phyloP scores from a whole-genome alignment of 2,888 invertebrate genomes.

The Andrena trimmerana region DNA sequence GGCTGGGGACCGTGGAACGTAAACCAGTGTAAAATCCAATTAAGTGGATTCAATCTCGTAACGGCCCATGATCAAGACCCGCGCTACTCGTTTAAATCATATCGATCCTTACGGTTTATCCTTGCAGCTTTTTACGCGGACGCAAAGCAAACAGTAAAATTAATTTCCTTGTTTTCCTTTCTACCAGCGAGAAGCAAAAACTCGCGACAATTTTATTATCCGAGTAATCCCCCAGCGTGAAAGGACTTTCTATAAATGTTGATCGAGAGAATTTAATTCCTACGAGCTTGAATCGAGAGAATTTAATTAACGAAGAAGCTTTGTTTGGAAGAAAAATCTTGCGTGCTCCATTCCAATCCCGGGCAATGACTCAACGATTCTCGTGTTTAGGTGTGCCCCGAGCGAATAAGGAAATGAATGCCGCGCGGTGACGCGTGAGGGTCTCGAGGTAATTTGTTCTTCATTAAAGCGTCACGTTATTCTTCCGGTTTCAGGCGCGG shows the following conservation, averaged over 20 bases:
- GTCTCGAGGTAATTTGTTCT: slow-evolving; percentile 25
- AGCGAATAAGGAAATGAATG: background rate
- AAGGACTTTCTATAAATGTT: background rate
- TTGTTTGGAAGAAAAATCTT: background rate
- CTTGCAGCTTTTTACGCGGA: background rate
- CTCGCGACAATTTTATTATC: slow-evolving; percentile 15
- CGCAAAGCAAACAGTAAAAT: background rate
- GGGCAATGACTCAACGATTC: background rate
- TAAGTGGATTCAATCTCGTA: slow-evolving; percentile 22
- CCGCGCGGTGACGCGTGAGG: background rate
- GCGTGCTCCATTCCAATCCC: background rate
- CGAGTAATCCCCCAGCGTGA: background rate
- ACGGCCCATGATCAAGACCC: slow-evolving; percentile 3
- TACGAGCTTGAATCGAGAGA: slow-evolving; percentile 5
- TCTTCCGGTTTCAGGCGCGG: slow-evolving; percentile 33
- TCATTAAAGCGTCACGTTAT: slow-evolving; percentile 36
- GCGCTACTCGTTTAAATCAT: background rate
- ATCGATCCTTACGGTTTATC: background rate
- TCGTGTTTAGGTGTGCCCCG: too few species aligned
- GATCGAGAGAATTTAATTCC: background rate
- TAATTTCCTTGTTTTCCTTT: background rate
- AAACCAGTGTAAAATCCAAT: slow-evolving; percentile 48
- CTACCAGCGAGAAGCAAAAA: background rate
- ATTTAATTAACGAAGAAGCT: slow-evolving; percentile 2
- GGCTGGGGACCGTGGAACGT: slow-evolving; percentile 4